Evolutionary conservation across 2,797 vertebrate genomes (phyloP), one percentile per base, ranked within the genome.

Genomic region (Falco naumanni): DNA sequence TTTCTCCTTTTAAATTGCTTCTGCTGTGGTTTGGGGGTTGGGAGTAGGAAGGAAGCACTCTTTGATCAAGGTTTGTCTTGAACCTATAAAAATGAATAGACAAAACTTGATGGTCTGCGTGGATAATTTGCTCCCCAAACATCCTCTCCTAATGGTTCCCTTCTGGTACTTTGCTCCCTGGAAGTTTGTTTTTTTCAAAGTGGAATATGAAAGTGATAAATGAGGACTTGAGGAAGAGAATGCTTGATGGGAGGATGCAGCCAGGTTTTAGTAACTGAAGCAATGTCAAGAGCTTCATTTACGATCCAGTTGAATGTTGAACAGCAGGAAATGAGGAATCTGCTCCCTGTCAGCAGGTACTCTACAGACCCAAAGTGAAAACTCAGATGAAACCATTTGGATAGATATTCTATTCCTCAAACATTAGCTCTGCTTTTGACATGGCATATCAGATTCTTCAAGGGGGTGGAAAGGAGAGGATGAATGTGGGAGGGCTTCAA

Each of bases 261-360:
- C 33, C 57, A 2, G 2, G 64, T 71, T 91, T 91, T 74, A 71
- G 74, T 15, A 81, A n/a, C 43, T 78, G 79, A 79, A 74, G 50
- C 45, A 60, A 84, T 21, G 64, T 82, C 90, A 90, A 84, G 64
- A 57, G 53, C 75, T 90, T 80, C 71, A 26, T 95, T 89, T 82
- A 83, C 0, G 3, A 87, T 83, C 77, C 70, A 84, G 48, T 75
- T 90, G 33, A 47, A 64, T 10, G 53, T 37, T 65, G 93, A 97
- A 83, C 90, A 93, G 90, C 84, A 94, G 88, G 90, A 92, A 94
- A 90, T 59, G 65, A 96, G 47, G 71, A 91, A 94, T 96, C 90
- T 95, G 86, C 78, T 87, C 78, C 56, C 64, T 95, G 78, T 91
- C 90, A 89, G 68, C 78, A 90, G 83, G 83, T 93, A 71, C 51